Evolutionary conservation across 2,113 vertebrate genomes (phyloP).

Genomic region (Martes martes): DNA sequence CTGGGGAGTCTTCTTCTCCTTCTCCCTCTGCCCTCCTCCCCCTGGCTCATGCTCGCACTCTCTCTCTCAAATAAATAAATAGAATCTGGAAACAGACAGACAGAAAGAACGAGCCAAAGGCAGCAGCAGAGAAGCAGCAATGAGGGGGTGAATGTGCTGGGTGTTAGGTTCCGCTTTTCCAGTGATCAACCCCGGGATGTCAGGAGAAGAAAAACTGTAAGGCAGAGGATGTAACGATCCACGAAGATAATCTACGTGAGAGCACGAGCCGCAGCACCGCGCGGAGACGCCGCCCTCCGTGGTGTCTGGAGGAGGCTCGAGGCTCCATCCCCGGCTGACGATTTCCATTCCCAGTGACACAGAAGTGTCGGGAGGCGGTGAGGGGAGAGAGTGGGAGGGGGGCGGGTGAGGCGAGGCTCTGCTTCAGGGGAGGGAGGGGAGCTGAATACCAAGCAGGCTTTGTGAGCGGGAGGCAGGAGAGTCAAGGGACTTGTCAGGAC

Average conservation of each 20-base stretch:
- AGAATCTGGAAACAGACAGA: not conserved
- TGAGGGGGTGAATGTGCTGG: not conserved
- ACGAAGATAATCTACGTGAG: not conserved
- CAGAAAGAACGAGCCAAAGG: not conserved
- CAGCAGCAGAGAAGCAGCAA: not conserved
- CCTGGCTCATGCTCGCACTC: not conserved
- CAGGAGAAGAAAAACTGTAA: not conserved
- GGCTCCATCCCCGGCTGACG: not conserved
- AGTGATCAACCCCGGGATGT: not conserved
- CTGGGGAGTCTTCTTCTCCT: not conserved
- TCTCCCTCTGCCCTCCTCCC: not conserved
- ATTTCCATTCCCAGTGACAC: not conserved
- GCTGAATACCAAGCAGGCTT: not conserved
- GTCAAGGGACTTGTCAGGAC: slow-evolving; percentile 33
- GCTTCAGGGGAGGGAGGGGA: not conserved
- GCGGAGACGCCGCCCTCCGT: rapidly evolving
- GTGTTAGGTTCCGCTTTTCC: not conserved
- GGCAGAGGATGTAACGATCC: no score
- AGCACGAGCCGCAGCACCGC: rapidly evolving
- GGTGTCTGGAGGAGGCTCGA: not conserved
- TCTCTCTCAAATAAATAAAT: not conserved
- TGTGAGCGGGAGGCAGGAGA: not conserved
- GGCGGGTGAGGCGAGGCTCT: slow-evolving; percentile 34
- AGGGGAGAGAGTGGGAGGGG: slow-evolving; percentile 45
- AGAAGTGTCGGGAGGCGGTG: not conserved